Conservation (phyloP, 2,888 invertebrate genomes). For the Apocheima hispidaria region DNA sequence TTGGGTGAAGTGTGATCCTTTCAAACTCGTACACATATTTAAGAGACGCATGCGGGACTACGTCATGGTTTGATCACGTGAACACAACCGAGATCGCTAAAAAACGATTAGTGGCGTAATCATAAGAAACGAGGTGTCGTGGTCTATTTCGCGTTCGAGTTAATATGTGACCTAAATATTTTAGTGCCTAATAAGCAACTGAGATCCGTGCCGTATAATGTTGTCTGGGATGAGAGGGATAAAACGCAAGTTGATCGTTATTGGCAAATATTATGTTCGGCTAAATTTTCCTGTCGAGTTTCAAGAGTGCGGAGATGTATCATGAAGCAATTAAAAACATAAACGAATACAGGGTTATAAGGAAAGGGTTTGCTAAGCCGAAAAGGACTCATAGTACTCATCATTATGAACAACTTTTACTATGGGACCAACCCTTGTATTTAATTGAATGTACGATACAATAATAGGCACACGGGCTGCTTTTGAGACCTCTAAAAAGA, state of each 20-base stretch:
- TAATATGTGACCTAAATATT: constrained; percentile 16
- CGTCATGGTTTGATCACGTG: too few species aligned
- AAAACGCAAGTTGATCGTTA: background rate
- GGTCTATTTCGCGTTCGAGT: constrained; percentile 20
- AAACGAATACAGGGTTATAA: background rate
- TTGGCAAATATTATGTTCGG: background rate
- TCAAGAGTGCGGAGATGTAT: background rate
- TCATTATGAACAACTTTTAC: too few species aligned
- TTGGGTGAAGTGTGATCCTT: too few species aligned
- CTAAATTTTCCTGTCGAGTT: too few species aligned
- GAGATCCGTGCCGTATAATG: background rate
- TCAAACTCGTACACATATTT: too few species aligned
- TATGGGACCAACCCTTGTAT: too few species aligned
- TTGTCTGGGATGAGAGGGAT: constrained; percentile 20
- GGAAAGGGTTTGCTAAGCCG: too few species aligned
- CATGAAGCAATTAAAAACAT: background rate
- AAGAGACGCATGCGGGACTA: too few species aligned
- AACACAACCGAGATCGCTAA: too few species aligned
- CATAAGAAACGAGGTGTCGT: constrained; percentile 7
- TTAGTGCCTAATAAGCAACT: background rate
- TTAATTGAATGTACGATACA: background rate
- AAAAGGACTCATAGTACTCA: too few species aligned
- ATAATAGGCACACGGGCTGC: background rate
- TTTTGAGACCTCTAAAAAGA: background rate
- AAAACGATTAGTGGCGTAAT: too few species aligned